A percentile compares a stretch with the other conserved stretches of the same genome.
Evolutionary conservation across 2,797 vertebrate species (phyloP).

Genomic region (Tadarida brasiliensis): DNA sequence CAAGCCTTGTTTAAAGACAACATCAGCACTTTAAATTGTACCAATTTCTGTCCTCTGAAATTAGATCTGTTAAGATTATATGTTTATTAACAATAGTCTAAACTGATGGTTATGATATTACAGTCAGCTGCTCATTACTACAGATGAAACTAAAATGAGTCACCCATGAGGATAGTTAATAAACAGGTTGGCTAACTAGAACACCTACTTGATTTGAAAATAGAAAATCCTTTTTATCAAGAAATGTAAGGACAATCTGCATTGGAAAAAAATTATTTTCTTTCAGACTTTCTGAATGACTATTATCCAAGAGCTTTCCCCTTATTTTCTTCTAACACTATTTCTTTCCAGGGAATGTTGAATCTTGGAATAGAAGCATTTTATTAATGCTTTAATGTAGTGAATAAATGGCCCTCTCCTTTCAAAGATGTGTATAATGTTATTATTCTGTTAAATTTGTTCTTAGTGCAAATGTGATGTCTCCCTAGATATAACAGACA

Average conservation of each 20-base stretch:
- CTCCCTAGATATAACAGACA: slow-evolving; percentile 2
- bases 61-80: slow-evolving; percentile 61
- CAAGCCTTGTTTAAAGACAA: slow-evolving; percentile 47
- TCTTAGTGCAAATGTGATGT: background rate
- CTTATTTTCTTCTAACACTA: background rate
- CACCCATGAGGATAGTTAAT: slow-evolving; percentile 82
- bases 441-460: slow-evolving; percentile 48
- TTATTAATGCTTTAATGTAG: background rate
- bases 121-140: slow-evolving; percentile 78
- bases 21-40: slow-evolving; percentile 43
- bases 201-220: slow-evolving; percentile 78
- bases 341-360: slow-evolving; percentile 23
- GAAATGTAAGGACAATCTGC: slow-evolving; percentile 28
- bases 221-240: slow-evolving; percentile 50
- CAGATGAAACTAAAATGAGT: slow-evolving; percentile 79
- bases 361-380: slow-evolving; percentile 19
- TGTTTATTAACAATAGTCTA: slow-evolving; percentile 75
- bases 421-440: background rate
- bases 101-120: slow-evolving; percentile 71
- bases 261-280: slow-evolving; percentile 24
- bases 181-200: slow-evolving; percentile 79
- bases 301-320: background rate
- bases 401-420: background rate
- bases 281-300: background rate
- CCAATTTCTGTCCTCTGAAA: slow-evolving; percentile 62